Base-by-base conservation (phyloP, 2,797 vertebrate species). In the Discoglossus pictus region DNA sequence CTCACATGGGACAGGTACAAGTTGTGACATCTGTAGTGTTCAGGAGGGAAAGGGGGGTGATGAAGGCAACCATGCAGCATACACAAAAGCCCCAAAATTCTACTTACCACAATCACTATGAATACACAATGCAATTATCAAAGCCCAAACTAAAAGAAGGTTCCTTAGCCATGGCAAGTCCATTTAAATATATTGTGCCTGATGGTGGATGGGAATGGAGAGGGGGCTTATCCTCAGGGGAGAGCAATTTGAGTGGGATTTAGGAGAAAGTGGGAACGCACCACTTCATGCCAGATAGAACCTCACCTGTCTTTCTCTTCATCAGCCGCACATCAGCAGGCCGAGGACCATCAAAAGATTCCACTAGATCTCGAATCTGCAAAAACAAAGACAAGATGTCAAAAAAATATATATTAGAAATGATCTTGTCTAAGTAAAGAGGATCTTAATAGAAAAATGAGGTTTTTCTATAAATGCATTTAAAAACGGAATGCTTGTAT, bases 281-380 rank as follows among this genome's bases (percentile, higher is more conserved):
- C 74, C 74, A 55, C 53, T 80, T 84, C 71, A 81, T 78, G 73
- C 81, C 62, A 74, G 79, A 80, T 76, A 76, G 80, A 83, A 82
- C 78, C 97, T 98, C 97, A 99, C 97, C 97, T 95, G 97, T 97
- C 86, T 95, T 97, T 91, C 96, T 95, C 63, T 97, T 99, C 96
- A 99, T 98, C 85, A 99, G 90, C 80, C 96, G 92, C 82, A 99
- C 94, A 80, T 99, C 97, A 66, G 94, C 93, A 78, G 96, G 97
- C 88, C 98, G 95, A 61, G 95, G 96, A 50, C 97, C 97, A 86
- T 99, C 95, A 78, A 97, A 89, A 73, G 93, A 93, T 69, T 99
- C 94, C 81, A 99, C 93, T 77, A 95, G 82, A 71, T 91, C 94
- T 39, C 93, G 94, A 81, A 99, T 94, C 97, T 99, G 82, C 0